These are phyloP conservation scores for Picathartes gymnocephalus DNA, from an alignment of 2,113 vertebrate genomes.

Conservation along the genomic window DNA sequence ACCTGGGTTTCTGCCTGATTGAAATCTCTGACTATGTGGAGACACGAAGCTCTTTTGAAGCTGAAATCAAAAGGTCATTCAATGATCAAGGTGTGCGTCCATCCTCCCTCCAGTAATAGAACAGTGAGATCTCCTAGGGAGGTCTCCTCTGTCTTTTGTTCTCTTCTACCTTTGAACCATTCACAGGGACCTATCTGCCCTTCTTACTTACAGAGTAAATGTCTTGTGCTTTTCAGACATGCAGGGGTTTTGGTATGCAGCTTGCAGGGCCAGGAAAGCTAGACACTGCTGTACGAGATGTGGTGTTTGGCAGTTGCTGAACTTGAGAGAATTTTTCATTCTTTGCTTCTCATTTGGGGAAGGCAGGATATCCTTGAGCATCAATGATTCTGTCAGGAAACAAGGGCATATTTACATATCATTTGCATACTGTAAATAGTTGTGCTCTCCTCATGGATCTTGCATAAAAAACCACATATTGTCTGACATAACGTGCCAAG, in stretches of 20 bases:
- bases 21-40: background rate
- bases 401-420: constrained; percentile 11
- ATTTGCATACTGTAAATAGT: constrained; percentile 39
- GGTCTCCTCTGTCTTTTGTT: background rate
- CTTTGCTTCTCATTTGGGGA: constrained; percentile 3
- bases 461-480: background rate
- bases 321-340: constrained; percentile 34
- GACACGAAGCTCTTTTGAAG: background rate
- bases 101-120: background rate
- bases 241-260: background rate
- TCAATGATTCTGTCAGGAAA: constrained; percentile 32
- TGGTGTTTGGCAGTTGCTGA: background rate
- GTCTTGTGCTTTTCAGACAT: background rate
- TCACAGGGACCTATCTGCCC: background rate
- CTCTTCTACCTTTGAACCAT: background rate
- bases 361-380: constrained; percentile 33
- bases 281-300: background rate
- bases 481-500: background rate
- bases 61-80: background rate
- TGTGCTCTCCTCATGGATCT: constrained; percentile 22
- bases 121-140: background rate
- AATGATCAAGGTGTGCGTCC: background rate
- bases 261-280: background rate
- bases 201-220: background rate
- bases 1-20: background rate